Base-by-base conservation (phyloP, 2,113 vertebrate genomes). In the Gallinago media region DNA sequence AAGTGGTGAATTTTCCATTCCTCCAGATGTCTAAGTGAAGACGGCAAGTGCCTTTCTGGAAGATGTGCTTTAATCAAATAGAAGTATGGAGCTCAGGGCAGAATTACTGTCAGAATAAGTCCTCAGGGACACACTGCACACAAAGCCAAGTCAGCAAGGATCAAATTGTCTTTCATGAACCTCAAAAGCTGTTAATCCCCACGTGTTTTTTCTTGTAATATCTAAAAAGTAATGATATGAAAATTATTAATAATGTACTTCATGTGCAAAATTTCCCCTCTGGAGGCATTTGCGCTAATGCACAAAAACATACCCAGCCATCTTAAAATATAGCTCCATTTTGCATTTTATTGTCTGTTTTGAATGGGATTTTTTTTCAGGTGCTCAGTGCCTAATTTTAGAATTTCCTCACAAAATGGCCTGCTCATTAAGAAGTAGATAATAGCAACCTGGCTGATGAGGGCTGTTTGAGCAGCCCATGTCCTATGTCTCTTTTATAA, bases 141-240 rank as follows among this genome's bases (percentile, higher is more conserved):
- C 82, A 63, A 93, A 94, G 12, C 52, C 73, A 91, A 95, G 74
- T 68, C 62, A 88, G 89, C 62, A 76, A 70, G 46, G 68, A 92
- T 76, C 89, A 52, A 68, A 56, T 15, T 83, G 67, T 56, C 75
- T 91, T 50, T 82, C 36, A 61, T 29, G 76, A 88, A 81, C 52
- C 56, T 94, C 56, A 77, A 88, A 79, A 85, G 59, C 61, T 88
- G 15, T 86, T 92, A 91, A 72, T 84, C 36, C 25, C 34, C 22
- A 1, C 4, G 27, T 52, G 47, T 12, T 73, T 85, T 80, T 90
- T 77, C 72, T 77, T 90, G 38, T 47, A 67, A 68, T 86, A 47
- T 14, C 59, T 81, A 56, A 67, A 52, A 84, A 32, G n/a, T 14
- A 49, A 65, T 80, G 47, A 27, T 56, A 55, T 54, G n/a, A 81